phyloP scores from a whole-genome alignment of 37 sponge, comb jelly and placozoan species.

The Mnemiopsis leidyi region DNA sequence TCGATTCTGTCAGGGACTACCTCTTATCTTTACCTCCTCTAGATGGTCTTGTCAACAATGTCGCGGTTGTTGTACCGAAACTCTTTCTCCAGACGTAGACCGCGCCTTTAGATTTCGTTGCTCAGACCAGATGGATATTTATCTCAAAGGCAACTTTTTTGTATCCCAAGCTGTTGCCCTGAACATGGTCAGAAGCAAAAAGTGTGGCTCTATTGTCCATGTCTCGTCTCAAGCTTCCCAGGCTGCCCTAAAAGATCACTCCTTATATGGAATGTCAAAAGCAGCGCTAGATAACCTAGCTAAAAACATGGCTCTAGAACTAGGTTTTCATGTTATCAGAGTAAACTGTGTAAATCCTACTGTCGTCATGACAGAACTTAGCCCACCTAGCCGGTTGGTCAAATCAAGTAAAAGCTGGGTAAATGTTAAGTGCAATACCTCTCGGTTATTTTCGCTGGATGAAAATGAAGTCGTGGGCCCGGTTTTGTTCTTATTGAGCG shows the following conservation, averaged over 20 bases:
- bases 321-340: conserved; percentile 84
- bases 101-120: conserved; percentile 79
- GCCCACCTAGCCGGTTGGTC: conserved; percentile 85
- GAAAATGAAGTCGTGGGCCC: conserved; percentile 86
- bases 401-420: conserved; percentile 79
- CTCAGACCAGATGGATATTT: conserved; percentile 79
- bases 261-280: conserved; percentile 89
- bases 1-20: not conserved
- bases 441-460: conserved; percentile 81
- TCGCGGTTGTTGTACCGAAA: conserved; percentile 76
- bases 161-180: conserved; percentile 87
- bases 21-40: conserved; percentile 70
- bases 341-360: conserved; percentile 96
- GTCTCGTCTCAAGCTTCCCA: conserved; percentile 85
- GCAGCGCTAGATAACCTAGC: conserved; percentile 90
- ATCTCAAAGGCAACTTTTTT: conserved; percentile 87
- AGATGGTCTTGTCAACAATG: conserved; percentile 95
- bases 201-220: conserved; percentile 90
- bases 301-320: conserved; percentile 88
- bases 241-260: conserved; percentile 76
- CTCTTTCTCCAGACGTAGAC: conserved; percentile 90
- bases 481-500: conserved; percentile 88
- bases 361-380: conserved; percentile 93
- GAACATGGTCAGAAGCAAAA: conserved; percentile 82
- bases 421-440: conserved; percentile 82